Base-by-base conservation (phyloP, 2,797 vertebrate genomes). In the Phoebastria nigripes region DNA sequence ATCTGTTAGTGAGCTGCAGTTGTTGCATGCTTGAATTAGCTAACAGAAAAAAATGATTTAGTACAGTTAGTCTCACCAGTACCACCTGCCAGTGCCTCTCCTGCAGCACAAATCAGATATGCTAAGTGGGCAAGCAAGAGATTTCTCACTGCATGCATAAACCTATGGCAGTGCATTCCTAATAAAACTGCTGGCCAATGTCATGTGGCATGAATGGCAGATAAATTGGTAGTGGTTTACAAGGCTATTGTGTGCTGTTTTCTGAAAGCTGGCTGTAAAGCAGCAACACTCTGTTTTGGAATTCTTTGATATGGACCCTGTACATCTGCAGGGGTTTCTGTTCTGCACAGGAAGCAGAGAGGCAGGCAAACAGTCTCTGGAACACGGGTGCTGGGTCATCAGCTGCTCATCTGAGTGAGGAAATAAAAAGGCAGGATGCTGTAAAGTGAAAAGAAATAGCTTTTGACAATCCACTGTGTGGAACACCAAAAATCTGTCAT, bases 371-470 rank as follows among this genome's bases (percentile, higher is more conserved):
- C 44, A 56, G 37, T 61, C 56, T 83, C 55, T 88, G 82, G 46
- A 78, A 92, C 42, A 47, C 49, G 7, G 9, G 41, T 51, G 46
- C 39, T 82, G 86, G 81, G 44, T 93, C 86, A 93, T 96, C 89
- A 84, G 83, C 89, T 95, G 93, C 54, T 95, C 66, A 55, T 90
- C 70, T 79, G 83, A 93, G 82, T 72, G 89, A 93, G 62, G 55
- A 96, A 94, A 93, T 92, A 89, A 94, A 95, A 94, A 88, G 69
- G 49, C 88, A 62, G 66, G 33, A 51, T 82, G 66, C 39, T 91
- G 54, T 76, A 89, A 93, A 97, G 46, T 69, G 87, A 87, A 92
- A 95, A 95, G 83, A 72, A 95, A 96, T 89, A 84, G 81, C 73
- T 94, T 97, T 84, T 92, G 88, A 94, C 86, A 95, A 61, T 91